Base-by-base conservation (phyloP, 2,888 invertebrate species). In the Stenodema calcarata region DNA sequence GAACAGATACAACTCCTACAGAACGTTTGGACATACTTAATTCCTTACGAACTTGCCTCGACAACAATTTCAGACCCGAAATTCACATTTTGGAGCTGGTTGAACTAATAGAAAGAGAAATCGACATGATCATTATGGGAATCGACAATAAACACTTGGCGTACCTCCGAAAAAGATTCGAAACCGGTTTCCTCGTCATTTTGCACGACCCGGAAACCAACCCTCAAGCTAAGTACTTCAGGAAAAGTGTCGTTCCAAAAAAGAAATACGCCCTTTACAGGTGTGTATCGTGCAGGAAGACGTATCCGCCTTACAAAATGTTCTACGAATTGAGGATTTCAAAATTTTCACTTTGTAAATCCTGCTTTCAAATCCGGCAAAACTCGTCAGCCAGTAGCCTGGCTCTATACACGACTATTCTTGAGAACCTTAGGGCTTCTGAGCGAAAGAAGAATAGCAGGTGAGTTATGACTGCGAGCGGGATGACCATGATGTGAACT, bases 341-440 rank as follows among this genome's bases (percentile, higher is more conserved):
- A 86, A 92, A 92, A 78, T 92, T 94, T 88, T 92, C 93, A 73
- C 92, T 94, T 7, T 95, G 95, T 90, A 93, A 92, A 78, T 92
- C 92, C 4, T 95, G 95, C 90, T 93, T 93, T 73, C 94, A 94
- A 92, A 92, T 94, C 82, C 94, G 95, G 90, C 92, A 93, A 16
- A 91, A 93, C 88, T 92, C 93, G 44, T 92, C 91, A 7, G 93
- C 93, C 93, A 90, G 93, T 18, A 94, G 94, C 89, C 92, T 94
- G 91, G 88, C 88, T 87, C 94, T 95, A 6, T 96, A 95, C 90
- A 93, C 93, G 89, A 94, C 93, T 90, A 94, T 96, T 90, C 91
- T 98, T 35, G 93, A 95, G 87, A 93, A 94, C 18, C 94, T 97
- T 44, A 94, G 96, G 88, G 93, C 94, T 1, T 95, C 96, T 54